A percentile compares a stretch with the other conserved stretches of the same genome.
phyloP scores from a whole-genome alignment of 2,113 vertebrate genomes.

The Chaetorhynchus papuensis region DNA sequence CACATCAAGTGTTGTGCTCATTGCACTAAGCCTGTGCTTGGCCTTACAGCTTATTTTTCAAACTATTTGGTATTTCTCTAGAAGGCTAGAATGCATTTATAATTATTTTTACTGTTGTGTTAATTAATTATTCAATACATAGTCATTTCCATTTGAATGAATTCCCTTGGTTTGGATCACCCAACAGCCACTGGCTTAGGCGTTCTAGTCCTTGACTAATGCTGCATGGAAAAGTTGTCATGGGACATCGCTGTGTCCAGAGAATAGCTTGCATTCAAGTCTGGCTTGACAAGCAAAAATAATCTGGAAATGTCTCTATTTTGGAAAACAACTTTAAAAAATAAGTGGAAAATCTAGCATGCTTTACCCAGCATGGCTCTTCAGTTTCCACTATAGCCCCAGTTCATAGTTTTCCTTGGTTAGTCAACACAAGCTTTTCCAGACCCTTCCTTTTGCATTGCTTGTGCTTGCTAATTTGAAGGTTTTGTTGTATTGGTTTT shows the following conservation, averaged over 20 bases:
- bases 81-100: neutral
- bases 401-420: neutral
- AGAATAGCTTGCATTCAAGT: neutral
- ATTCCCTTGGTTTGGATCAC: neutral
- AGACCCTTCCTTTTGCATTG: neutral
- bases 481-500: neutral
- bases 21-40: neutral
- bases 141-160: neutral
- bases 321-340: neutral
- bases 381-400: neutral
- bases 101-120: neutral
- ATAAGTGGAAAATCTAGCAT: neutral
- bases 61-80: neutral
- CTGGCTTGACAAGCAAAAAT: neutral
- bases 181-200: neutral
- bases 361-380: accelerated
- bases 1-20: neutral
- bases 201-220: neutral
- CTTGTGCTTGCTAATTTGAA: neutral
- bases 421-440: neutral
- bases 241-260: neutral
- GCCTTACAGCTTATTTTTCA: neutral
- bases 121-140: neutral
- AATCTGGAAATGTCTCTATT: neutral
- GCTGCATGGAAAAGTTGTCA: neutral